A percentile compares a stretch with the other conserved stretches of the same genome.
These are phyloP conservation scores for Pristionchus exspectatus DNA, from an alignment of 2,888 invertebrate species.

Conservation along the genomic window DNA sequence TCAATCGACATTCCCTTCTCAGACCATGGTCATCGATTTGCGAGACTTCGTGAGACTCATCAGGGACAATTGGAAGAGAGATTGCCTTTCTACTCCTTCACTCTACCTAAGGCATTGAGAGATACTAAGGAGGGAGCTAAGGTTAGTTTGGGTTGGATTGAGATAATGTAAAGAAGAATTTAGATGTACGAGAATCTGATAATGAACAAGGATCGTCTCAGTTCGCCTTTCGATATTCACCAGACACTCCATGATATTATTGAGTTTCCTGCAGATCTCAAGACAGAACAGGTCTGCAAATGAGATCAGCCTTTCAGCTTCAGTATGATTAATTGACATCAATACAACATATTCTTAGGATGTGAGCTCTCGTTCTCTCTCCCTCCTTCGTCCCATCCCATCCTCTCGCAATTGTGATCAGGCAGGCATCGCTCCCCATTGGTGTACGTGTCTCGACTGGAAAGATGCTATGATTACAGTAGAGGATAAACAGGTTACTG, in stretches of 20 bases:
- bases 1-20: conserved; percentile 92
- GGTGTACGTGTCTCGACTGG: conserved; percentile 54
- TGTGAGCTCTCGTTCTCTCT: conserved; percentile 25
- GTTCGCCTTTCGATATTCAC: conserved; percentile 51
- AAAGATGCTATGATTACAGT: conserved; percentile 33
- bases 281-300: neutral
- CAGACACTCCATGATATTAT: conserved; percentile 44
- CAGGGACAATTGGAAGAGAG: conserved; percentile 56
- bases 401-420: conserved; percentile 36
- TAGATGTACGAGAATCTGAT: conserved; percentile 17
- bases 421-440: conserved; percentile 52
- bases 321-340: neutral
- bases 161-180: neutral
- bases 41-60: conserved; percentile 55
- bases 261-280: neutral
- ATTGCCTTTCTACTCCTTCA: conserved; percentile 42
- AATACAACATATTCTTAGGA: conserved; percentile 22
- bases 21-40: conserved; percentile 56
- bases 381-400: conserved; percentile 46
- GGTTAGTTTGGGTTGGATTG: neutral
- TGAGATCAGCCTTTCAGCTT: neutral
- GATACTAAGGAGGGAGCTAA: neutral
- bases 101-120: conserved; percentile 9
- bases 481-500: conserved; percentile 42
- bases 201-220: conserved; percentile 24